phyloP scores from a whole-genome alignment of 2,888 invertebrate genomes.

The Rotaria socialis region DNA sequence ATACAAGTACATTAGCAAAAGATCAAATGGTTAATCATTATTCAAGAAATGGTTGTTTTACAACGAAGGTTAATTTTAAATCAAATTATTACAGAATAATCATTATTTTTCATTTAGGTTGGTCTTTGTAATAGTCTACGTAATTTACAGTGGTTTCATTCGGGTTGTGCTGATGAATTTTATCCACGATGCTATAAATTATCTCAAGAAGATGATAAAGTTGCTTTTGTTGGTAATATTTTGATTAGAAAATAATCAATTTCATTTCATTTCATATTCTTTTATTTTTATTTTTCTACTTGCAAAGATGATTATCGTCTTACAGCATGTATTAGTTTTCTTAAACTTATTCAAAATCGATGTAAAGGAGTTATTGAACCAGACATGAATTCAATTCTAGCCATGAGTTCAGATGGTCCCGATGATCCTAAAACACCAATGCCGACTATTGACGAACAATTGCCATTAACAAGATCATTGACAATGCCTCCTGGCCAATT shows the following conservation, averaged over 20 bases:
- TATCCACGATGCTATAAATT: conserved; percentile 83
- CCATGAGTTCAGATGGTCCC: neutral
- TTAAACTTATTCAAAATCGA: conserved; percentile 69
- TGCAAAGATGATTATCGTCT: conserved; percentile 76
- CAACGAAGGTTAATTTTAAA: conserved; percentile 72
- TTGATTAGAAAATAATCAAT: no score
- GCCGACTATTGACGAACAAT: neutral
- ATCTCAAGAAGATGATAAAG: conserved; percentile 55
- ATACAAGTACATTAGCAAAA: conserved; percentile 75
- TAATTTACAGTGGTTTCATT: conserved; percentile 55
- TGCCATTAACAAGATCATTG: no score
- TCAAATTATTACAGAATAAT: neutral
- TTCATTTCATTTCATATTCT: neutral
- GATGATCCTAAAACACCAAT: neutral
- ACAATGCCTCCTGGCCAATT: neutral
- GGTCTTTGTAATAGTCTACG: conserved; percentile 55
- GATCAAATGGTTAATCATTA: conserved; percentile 75
- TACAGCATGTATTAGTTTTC: conserved; percentile 77
- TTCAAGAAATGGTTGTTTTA: conserved; percentile 75
- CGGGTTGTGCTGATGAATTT: conserved; percentile 68
- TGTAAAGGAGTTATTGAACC: conserved; percentile 43
- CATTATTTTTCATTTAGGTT: conserved; percentile 49
- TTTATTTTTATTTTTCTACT: neutral
- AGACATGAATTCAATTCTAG: conserved; percentile 34
- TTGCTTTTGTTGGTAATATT: conserved; percentile 53